Conservation (phyloP, 1,140 invertebrate species). For the Platorchestia sp. region DNA sequence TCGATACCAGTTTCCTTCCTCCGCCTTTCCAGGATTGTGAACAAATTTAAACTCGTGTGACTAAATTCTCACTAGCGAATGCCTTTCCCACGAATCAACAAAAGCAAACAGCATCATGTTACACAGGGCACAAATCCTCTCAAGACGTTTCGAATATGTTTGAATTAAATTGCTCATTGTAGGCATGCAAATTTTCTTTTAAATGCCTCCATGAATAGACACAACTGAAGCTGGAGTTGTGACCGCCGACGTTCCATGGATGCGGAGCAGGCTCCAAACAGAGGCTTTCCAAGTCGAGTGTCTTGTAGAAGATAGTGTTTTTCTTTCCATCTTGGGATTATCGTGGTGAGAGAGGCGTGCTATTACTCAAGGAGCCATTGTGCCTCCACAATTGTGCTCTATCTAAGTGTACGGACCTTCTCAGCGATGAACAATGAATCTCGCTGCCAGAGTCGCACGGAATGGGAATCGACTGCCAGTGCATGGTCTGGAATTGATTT, state of each 20-base stretch:
- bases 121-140: neutral
- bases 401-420: neutral
- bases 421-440: neutral
- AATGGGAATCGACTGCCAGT: neutral
- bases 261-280: neutral
- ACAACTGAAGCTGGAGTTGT: neutral
- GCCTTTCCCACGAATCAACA: neutral
- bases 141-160: neutral
- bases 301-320: slow-evolving; percentile 1
- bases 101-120: neutral
- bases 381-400: slow-evolving; percentile 6
- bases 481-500: neutral
- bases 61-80: neutral
- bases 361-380: neutral
- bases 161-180: slow-evolving; percentile 10
- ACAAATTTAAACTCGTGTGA: neutral
- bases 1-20: neutral
- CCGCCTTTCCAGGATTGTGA: neutral
- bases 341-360: neutral
- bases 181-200: neutral
- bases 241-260: neutral
- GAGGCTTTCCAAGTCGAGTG: neutral
- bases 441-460: neutral
- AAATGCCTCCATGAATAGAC: neutral
- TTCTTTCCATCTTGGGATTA: slow-evolving; percentile 1